Evolutionary conservation across 2,113 vertebrate genomes (phyloP).

Genomic region (Oncorhynchus keta): DNA sequence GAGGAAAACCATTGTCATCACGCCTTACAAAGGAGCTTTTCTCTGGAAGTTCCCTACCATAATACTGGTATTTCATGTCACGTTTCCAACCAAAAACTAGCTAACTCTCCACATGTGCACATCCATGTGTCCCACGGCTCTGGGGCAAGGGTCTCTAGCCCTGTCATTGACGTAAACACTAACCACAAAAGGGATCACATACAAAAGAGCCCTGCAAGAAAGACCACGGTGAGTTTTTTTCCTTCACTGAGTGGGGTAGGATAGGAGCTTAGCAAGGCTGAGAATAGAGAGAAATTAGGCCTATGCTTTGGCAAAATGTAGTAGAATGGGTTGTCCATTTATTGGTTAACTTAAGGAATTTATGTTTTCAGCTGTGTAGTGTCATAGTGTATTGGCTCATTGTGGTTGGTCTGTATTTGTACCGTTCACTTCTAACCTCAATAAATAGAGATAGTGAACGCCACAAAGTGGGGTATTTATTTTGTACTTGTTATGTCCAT

Average conservation of each 20-base stretch:
- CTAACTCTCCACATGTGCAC: constrained; percentile 83
- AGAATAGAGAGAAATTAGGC: background rate
- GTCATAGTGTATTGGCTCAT: too few species aligned
- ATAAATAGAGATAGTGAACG: too few species aligned
- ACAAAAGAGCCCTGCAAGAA: constrained; percentile 58
- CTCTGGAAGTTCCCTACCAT: constrained; percentile 80
- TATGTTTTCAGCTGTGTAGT: background rate
- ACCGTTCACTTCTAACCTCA: too few species aligned
- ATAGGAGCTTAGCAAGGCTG: background rate
- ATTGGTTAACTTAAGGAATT: background rate
- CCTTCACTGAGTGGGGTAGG: background rate
- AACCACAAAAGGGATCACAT: constrained; percentile 62
- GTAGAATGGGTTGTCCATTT: background rate
- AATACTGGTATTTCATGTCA: constrained; percentile 81
- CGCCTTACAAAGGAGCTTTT: constrained; percentile 88
- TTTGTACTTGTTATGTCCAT: too few species aligned
- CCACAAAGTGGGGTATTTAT: too few species aligned
- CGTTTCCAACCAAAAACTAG: constrained; percentile 80
- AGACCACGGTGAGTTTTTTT: constrained; percentile 78
- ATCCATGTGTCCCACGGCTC: constrained; percentile 85
- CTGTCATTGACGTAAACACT: constrained; percentile 64
- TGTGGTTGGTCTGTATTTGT: too few species aligned
- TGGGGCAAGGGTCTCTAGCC: constrained; percentile 66
- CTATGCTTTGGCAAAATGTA: background rate
- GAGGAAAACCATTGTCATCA: constrained; percentile 67